Conservation (phyloP, 2,797 vertebrate species). For the Eleutherodactylus coqui region DNA sequence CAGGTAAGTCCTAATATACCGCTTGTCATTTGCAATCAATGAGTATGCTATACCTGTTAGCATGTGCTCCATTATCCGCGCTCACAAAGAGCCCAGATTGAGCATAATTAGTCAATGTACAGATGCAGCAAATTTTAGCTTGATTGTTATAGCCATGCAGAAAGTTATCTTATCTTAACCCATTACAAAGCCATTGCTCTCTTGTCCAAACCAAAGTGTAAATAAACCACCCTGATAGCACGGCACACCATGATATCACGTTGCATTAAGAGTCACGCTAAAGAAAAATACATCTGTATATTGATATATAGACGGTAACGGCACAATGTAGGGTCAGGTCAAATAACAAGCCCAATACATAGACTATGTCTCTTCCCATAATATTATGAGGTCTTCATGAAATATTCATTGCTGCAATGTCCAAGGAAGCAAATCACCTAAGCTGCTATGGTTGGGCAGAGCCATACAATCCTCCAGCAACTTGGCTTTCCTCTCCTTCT, state of each 20-base stretch:
- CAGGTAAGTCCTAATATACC: conserved; percentile 71
- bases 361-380: neutral
- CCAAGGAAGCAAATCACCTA: conserved; percentile 58
- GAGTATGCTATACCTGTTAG: neutral
- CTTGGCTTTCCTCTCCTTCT: conserved; percentile 70
- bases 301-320: neutral
- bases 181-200: no score
- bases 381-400: conserved; percentile 6
- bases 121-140: no score
- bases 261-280: no score
- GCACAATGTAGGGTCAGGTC: neutral
- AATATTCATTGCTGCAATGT: conserved; percentile 60
- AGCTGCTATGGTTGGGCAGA: conserved; percentile 32
- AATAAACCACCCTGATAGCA: no score
- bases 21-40: neutral
- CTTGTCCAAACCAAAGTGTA: no score
- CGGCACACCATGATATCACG: no score
- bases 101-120: no score
- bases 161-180: no score
- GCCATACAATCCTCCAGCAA: conserved; percentile 60
- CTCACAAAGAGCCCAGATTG: no score
- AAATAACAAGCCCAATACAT: neutral
- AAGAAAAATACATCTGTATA: no score
- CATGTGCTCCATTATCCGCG: no score
- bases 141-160: no score